These are phyloP conservation scores for Platerodrilus igneus DNA, from an alignment of 2,888 invertebrate genomes.

Conservation along the genomic window DNA sequence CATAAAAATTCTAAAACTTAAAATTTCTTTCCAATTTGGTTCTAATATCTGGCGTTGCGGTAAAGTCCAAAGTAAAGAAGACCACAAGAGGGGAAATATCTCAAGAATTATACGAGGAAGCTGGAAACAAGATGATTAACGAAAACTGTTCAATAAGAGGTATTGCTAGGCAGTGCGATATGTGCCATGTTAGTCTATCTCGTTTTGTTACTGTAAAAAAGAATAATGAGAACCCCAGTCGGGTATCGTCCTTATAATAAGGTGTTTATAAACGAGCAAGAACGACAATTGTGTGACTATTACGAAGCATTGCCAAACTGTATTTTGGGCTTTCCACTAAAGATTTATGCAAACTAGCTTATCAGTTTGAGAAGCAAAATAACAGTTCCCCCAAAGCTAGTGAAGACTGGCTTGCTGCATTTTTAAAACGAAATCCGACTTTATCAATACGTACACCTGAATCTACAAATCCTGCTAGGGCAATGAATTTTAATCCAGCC, in stretches of 20 bases:
- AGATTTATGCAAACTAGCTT: slow-evolving; percentile 19
- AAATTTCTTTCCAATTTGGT: slow-evolving; percentile 5
- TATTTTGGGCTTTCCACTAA: slow-evolving; percentile 19
- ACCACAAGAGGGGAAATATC: slow-evolving; percentile 10
- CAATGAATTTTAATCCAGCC: too few species aligned
- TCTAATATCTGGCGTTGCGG: too few species aligned
- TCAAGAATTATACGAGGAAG: slow-evolving; percentile 9
- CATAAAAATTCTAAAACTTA: background rate
- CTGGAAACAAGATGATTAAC: slow-evolving; percentile 11
- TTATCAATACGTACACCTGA: too few species aligned
- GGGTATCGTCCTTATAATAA: slow-evolving; percentile 11
- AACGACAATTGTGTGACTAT: slow-evolving; percentile 8
- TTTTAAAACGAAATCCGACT: slow-evolving; percentile 18
- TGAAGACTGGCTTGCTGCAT: slow-evolving; percentile 13
- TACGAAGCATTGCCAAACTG: slow-evolving; percentile 11
- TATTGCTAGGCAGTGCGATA: slow-evolving; percentile 12
- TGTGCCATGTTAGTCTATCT: slow-evolving; percentile 14
- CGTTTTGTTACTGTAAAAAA: slow-evolving; percentile 2
- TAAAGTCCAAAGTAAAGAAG: slow-evolving; percentile 11
- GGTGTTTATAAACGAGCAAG: too few species aligned
- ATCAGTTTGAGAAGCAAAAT: slow-evolving; percentile 11
- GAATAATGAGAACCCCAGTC: slow-evolving; percentile 3
- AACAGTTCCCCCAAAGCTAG: slow-evolving; percentile 11
- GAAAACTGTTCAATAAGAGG: slow-evolving; percentile 8
- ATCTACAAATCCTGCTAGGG: too few species aligned